A percentile compares a stretch with the other conserved stretches of the same genome.
Evolutionary conservation across 2,797 vertebrate genomes (phyloP).

Genomic region (Myotis daubentonii): DNA sequence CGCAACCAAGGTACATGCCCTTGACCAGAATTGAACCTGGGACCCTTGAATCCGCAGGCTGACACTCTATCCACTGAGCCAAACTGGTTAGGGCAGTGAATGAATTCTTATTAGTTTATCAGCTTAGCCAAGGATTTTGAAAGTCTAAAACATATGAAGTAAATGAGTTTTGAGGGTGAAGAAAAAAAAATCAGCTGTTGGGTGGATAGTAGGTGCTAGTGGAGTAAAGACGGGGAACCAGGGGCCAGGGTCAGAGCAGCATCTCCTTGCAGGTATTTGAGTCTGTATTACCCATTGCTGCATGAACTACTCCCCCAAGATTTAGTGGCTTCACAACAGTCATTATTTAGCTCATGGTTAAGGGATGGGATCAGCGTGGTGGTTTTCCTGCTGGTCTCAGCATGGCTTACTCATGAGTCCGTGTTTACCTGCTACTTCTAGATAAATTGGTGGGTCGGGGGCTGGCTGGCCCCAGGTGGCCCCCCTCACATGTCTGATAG

Average conservation of each 20-base stretch:
- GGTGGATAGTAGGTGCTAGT: not conserved
- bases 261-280: not conserved
- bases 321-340: not conserved
- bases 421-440: not conserved
- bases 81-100: not conserved
- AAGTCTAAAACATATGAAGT: not conserved
- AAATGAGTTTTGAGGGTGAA: not conserved
- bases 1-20: too few species aligned
- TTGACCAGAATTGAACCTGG: too few species aligned
- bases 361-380: not conserved
- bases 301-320: not conserved
- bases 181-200: not conserved
- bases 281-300: not conserved
- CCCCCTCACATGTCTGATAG: not conserved
- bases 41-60: too few species aligned
- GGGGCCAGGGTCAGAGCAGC: not conserved
- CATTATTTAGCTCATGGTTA: not conserved
- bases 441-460: not conserved
- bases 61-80: too few species aligned
- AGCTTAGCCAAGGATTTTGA: constrained; percentile 24
- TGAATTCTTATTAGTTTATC: not conserved
- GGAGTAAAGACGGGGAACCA: not conserved
- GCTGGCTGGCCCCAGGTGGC: not conserved
- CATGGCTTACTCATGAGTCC: not conserved
- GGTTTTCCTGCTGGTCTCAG: not conserved